These are phyloP conservation scores for Myzus persicae DNA, from an alignment of 1,140 invertebrate species.

Conservation along the genomic window DNA sequence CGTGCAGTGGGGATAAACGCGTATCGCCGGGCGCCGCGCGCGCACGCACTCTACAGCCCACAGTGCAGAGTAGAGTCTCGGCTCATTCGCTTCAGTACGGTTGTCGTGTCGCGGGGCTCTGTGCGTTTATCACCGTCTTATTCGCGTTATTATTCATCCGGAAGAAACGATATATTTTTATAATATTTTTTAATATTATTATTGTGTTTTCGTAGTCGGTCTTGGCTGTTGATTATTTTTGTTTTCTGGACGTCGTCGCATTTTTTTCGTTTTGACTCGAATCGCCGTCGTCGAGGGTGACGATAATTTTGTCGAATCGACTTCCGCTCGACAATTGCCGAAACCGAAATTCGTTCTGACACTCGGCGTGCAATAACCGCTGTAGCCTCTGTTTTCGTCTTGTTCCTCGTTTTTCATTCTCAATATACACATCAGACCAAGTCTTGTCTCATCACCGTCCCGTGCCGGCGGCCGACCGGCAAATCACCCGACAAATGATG, in stretches of 20 bases:
- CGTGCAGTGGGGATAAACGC: background rate
- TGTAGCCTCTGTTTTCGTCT: background rate
- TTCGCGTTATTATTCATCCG: background rate
- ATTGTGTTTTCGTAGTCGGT: background rate
- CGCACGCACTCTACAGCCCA: background rate
- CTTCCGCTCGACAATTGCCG: background rate
- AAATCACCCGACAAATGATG: conserved; percentile 34
- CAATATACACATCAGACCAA: background rate
- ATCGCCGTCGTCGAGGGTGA: background rate
- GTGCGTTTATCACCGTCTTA: background rate
- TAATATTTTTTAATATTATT: background rate
- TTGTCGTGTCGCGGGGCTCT: background rate
- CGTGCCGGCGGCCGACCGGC: conserved; percentile 18
- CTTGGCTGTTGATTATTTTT: background rate
- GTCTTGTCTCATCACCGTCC: background rate
- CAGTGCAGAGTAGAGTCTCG: background rate
- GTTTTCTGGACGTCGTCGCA: too few species aligned
- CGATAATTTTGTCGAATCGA: background rate
- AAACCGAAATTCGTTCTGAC: background rate
- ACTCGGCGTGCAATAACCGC: too few species aligned
- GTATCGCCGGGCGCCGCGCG: background rate
- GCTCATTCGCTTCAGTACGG: background rate
- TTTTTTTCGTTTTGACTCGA: too few species aligned
- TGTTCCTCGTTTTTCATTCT: background rate
- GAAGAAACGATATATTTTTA: background rate